Percentiles rank a stretch among this genome's conserved stretches.
These are phyloP conservation scores for Brachyhypopomus gauderio DNA, from an alignment of 2,113 vertebrate genomes.

Conservation along the genomic window DNA sequence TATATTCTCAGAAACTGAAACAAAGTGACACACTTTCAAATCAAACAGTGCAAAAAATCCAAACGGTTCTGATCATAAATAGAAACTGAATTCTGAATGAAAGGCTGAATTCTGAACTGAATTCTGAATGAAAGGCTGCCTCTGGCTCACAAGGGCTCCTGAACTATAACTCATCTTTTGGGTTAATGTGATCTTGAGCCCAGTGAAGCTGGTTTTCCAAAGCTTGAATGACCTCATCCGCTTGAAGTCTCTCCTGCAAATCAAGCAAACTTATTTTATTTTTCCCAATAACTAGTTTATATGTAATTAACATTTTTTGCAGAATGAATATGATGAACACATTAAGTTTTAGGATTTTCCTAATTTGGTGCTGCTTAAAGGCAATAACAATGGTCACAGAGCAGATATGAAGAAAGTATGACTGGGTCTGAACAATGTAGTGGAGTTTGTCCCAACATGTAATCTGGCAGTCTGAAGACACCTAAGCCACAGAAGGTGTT, in stretches of 20 bases:
- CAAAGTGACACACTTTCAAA: conserved; percentile 65
- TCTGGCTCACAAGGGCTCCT: conserved; percentile 32
- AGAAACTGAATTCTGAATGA: conserved; percentile 65
- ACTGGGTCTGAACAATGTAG: too few species aligned
- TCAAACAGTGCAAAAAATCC: conserved; percentile 93
- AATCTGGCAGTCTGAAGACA: too few species aligned
- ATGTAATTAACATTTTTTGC: not conserved
- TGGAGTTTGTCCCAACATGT: too few species aligned
- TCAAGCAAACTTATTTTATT: not conserved
- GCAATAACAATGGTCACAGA: too few species aligned
- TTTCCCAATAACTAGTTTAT: not conserved
- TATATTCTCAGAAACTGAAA: conserved; percentile 14
- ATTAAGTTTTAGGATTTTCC: too few species aligned
- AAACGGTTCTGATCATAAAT: conserved; percentile 94
- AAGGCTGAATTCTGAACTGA: not conserved
- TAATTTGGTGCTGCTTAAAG: too few species aligned
- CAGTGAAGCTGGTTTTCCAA: conserved; percentile 78
- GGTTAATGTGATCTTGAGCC: conserved; percentile 82
- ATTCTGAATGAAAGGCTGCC: conserved; percentile 54
- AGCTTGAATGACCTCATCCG: conserved; percentile 88
- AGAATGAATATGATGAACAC: not conserved
- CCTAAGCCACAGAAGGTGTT: too few species aligned
- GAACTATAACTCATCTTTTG: conserved; percentile 89
- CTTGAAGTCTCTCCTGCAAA: conserved; percentile 89
- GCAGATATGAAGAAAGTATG: too few species aligned